A percentile compares a stretch with the other conserved stretches of the same genome.
These are phyloP conservation scores for Petaurus breviceps DNA, from an alignment of 2,113 vertebrate genomes.

Conservation along the genomic window DNA sequence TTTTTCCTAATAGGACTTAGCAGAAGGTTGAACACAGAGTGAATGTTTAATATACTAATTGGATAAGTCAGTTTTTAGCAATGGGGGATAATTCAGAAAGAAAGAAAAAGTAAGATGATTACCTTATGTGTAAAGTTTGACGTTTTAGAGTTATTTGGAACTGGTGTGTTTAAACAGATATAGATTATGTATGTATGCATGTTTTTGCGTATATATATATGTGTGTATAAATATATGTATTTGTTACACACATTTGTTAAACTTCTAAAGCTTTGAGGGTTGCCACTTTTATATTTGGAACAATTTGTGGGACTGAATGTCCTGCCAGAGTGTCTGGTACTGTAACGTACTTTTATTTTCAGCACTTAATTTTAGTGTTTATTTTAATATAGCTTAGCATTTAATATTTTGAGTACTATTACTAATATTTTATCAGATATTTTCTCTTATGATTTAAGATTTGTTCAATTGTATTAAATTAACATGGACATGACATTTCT, in stretches of 20 bases:
- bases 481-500: conserved; percentile 40
- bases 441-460: conserved; percentile 9
- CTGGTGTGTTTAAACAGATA: not conserved
- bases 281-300: not conserved
- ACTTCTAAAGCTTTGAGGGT: conserved; percentile 8
- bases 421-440: conserved; percentile 14
- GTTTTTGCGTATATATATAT: not conserved
- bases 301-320: not conserved
- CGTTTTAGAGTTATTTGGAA: not conserved
- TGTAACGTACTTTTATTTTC: conserved; percentile 40
- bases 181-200: not conserved
- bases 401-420: conserved; percentile 11
- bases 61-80: not conserved
- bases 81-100: not conserved
- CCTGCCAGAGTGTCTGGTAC: conserved; percentile 2
- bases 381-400: not conserved
- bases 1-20: not conserved
- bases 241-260: not conserved
- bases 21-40: not conserved
- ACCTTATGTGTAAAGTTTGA: not conserved
- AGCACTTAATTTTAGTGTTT: not conserved
- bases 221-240: not conserved
- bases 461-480: conserved; percentile 29
- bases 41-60: not conserved
- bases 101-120: not conserved